Evolutionary conservation across 2,113 vertebrate genomes (phyloP).

Genomic region (Melanerpes aurifrons): DNA sequence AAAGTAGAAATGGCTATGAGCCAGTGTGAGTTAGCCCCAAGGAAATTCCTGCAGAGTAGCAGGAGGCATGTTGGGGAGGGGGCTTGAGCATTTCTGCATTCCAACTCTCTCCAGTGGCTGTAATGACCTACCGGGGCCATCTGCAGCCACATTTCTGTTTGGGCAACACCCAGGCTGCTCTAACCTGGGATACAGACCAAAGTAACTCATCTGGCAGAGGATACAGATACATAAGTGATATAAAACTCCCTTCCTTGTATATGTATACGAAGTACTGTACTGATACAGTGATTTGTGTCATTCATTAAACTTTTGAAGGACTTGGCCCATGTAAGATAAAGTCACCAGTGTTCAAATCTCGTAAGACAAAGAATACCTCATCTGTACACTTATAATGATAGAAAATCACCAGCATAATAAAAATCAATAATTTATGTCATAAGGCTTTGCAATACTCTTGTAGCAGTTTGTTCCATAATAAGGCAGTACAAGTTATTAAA

Average conservation of each 20-base stretch:
- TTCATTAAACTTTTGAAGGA: background rate
- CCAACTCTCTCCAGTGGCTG: constrained; percentile 23
- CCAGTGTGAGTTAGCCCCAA: constrained; percentile 30
- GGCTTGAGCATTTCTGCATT: constrained; percentile 37
- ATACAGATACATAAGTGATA: background rate
- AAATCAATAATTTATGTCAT: background rate
- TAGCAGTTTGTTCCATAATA: background rate
- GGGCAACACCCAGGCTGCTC: background rate
- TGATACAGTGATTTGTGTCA: background rate
- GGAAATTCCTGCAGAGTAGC: constrained; percentile 61
- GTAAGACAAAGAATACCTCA: background rate
- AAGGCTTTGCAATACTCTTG: background rate
- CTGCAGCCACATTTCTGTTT: constrained; percentile 2
- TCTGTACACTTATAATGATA: background rate
- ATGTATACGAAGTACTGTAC: background rate
- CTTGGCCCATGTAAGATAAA: background rate
- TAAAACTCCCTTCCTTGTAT: background rate
- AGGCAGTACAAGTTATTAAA: background rate
- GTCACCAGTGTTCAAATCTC: background rate
- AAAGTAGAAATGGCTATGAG: constrained; percentile 9
- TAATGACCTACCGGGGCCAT: background rate
- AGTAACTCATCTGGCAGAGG: background rate
- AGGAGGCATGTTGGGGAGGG: background rate
- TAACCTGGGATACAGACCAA: background rate
- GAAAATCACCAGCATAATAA: background rate